Evolutionary conservation across 2,888 invertebrate genomes (phyloP).

Genomic region (Esperia sulphurella): DNA sequence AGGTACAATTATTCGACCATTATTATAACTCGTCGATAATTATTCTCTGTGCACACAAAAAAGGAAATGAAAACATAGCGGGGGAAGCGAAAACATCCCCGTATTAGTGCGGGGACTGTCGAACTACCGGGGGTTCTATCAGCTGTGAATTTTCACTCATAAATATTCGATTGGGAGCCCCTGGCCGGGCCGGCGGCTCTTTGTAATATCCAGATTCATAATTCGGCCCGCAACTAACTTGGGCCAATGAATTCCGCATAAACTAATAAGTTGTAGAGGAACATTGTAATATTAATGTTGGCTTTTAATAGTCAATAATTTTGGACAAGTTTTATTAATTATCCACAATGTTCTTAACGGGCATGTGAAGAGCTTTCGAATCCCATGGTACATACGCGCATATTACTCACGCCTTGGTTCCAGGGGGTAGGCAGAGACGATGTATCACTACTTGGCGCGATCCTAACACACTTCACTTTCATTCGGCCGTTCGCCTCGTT

Average conservation of each 20-base stretch:
- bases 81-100: constrained; percentile 31
- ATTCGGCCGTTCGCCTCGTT: no score
- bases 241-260: constrained; percentile 40
- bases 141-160: constrained; percentile 71
- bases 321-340: no score
- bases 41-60: neutral
- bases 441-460: no score
- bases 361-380: no score
- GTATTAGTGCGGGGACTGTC: constrained; percentile 34
- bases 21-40: neutral
- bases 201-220: constrained; percentile 66
- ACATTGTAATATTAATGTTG: neutral
- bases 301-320: neutral
- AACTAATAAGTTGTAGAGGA: constrained; percentile 34
- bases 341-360: no score
- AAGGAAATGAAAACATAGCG: neutral
- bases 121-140: constrained; percentile 52
- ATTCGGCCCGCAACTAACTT: constrained; percentile 58
- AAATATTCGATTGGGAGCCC: constrained; percentile 65
- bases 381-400: no score
- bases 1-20: no score
- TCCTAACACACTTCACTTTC: no score
- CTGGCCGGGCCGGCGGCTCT: constrained; percentile 33
- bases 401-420: no score
- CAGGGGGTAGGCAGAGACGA: no score